Conservation (phyloP, 2,113 vertebrate species). For the Odontophorus gujanensis region DNA sequence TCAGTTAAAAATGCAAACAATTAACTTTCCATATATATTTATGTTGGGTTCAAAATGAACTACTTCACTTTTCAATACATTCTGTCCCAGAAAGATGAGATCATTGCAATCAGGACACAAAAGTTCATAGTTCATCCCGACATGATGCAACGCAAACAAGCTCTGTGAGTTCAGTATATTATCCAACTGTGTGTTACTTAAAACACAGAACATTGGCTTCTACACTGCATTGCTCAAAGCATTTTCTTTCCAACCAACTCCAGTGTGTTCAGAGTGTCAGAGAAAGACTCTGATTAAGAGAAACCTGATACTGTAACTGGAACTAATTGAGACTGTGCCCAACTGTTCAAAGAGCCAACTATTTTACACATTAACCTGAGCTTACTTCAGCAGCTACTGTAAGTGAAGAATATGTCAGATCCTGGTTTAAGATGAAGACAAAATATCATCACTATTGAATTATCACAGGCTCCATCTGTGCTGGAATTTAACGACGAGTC, state of each 20-base stretch:
- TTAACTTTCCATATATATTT: not conserved
- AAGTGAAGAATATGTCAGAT: conserved; percentile 14
- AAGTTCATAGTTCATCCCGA: conserved; percentile 7
- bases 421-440: conserved; percentile 12
- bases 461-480: conserved; percentile 39
- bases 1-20: not conserved
- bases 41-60: not conserved
- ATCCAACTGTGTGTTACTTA: conserved; percentile 25
- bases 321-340: conserved; percentile 26
- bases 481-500: conserved; percentile 28
- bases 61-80: not conserved
- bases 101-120: not conserved
- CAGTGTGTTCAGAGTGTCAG: not conserved
- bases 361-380: conserved; percentile 57
- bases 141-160: conserved; percentile 40
- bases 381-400: conserved; percentile 27
- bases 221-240: not conserved
- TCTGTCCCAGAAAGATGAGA: not conserved
- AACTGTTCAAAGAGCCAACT: conserved; percentile 49
- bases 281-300: conserved; percentile 55
- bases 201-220: conserved; percentile 44
- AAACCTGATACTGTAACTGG: conserved; percentile 35
- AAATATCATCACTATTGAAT: conserved; percentile 32
- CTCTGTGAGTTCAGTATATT: not conserved
- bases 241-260: conserved; percentile 24